A percentile compares a stretch with the other conserved stretches of the same genome.
These are phyloP conservation scores for Phrynocephalus versicolor DNA, from an alignment of 2,113 vertebrate species.

Conservation along the genomic window DNA sequence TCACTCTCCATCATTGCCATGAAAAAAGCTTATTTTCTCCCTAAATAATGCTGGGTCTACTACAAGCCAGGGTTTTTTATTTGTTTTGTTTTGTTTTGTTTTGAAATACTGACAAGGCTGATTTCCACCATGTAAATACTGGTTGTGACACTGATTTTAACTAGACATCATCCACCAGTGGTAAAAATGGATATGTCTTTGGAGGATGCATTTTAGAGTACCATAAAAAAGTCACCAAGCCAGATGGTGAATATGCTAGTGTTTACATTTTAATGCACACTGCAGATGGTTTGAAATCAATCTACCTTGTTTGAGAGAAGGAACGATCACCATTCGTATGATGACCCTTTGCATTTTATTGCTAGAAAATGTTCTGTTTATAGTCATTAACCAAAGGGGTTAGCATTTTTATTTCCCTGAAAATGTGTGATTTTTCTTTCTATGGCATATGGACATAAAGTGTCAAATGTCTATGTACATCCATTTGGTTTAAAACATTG, in stretches of 20 bases:
- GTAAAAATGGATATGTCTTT: constrained; percentile 53
- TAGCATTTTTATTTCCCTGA: neutral
- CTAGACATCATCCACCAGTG: constrained; percentile 43
- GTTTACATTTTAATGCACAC: constrained; percentile 61
- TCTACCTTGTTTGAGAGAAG: constrained; percentile 59
- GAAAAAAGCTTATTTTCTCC: constrained; percentile 35
- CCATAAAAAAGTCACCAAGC: constrained; percentile 56
- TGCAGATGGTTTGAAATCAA: constrained; percentile 66
- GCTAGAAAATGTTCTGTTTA: constrained; percentile 27
- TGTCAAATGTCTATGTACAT: neutral
- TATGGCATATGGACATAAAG: neutral
- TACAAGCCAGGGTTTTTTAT: neutral
- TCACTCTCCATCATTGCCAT: constrained; percentile 31
- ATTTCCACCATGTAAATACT: constrained; percentile 21
- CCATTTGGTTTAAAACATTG: neutral
- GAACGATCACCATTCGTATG: constrained; percentile 46
- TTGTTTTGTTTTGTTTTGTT: too few species aligned
- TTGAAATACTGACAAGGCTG: constrained; percentile 8
- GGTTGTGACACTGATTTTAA: constrained; percentile 44
- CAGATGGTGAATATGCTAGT: constrained; percentile 64
- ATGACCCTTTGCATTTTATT: constrained; percentile 55
- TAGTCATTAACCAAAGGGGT: neutral
- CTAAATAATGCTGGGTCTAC: constrained; percentile 10
- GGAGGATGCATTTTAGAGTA: constrained; percentile 56
- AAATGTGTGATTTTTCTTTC: neutral